Evolutionary conservation across 2,888 invertebrate genomes (phyloP), one percentile per base, ranked within the genome.

Genomic region (Laspeyria flexula): DNA sequence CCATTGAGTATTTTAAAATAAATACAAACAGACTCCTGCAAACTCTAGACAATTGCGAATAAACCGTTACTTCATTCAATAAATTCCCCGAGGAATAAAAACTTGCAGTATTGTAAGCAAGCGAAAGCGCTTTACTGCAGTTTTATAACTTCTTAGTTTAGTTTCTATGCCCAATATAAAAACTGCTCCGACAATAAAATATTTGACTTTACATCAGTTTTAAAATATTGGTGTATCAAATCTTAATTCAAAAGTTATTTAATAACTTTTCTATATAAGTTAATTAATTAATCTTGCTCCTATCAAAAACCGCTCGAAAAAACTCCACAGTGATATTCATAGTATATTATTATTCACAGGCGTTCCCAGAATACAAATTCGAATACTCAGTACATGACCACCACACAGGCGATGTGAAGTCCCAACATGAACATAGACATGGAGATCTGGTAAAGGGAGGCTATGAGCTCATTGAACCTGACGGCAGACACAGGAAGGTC

Each of bases 391-490:
- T 92, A 11, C 86, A 92, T 63, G 94, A 94, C 65, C 90, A 91
- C 65, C 93, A 93, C 68, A 93, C 93, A 0, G 94, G 93, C 0
- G 93, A 93, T 69, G 88, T 93, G 61, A 93, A 93, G 73, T 82
- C 88, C 5, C 93, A 93, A 64, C 90, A 92, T 46, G 93, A 93
- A 75, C 78, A 84, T 13, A 86, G 91, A 0, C 92, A 93, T 79
- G 94, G 94, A 0, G 93, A 94, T 77, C 77, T 93, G 11, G 94
- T 95, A 39, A 92, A 93, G 75, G 95, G 94, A 31, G 93, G 93
- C 12, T 95, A 95, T 74, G 94, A 94, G 56, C 88, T 95, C 6
- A 86, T 95, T 23, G 95, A 95, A 70, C 94, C 95, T 9, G 95
- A 94, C 68, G 95, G 95, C 71, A 92, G 94, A 43, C 85, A 91